Evolutionary conservation across 2,888 invertebrate species (phyloP).

Genomic region (Gastrophysa polygoni): DNA sequence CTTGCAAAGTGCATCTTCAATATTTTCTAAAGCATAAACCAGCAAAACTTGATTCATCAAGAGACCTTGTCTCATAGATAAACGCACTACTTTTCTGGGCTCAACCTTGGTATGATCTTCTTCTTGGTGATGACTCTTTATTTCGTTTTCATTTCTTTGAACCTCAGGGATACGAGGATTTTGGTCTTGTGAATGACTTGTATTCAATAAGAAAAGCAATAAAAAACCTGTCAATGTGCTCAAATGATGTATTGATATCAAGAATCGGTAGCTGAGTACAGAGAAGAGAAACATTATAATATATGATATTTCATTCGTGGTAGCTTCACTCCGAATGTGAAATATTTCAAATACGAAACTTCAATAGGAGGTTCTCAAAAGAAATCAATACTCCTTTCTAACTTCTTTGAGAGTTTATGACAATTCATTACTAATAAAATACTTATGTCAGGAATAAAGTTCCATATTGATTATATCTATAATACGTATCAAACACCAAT

Average conservation of each 20-base stretch:
- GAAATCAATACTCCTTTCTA: no score
- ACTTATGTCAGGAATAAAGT: no score
- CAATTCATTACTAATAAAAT: no score
- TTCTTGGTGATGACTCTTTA: background rate
- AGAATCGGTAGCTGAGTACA: background rate
- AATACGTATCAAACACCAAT: no score
- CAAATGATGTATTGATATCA: background rate
- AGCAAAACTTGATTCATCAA: conserved; percentile 49
- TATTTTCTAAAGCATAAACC: conserved; percentile 43
- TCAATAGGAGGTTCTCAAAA: no score
- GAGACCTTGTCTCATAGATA: conserved; percentile 47
- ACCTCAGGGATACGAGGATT: background rate
- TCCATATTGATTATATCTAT: no score
- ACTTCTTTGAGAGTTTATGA: no score
- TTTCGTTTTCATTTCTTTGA: background rate
- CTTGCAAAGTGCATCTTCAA: conserved; percentile 40
- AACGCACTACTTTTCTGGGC: conserved; percentile 36
- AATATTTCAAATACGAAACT: background rate
- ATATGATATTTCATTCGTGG: background rate
- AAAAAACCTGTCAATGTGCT: background rate
- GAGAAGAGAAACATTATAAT: background rate
- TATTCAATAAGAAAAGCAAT: background rate
- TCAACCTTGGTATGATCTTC: background rate
- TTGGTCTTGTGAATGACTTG: background rate
- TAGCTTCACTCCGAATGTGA: background rate